These are phyloP conservation scores for Ammospiza nelsoni DNA, from an alignment of 2,113 vertebrate species.

Conservation along the genomic window DNA sequence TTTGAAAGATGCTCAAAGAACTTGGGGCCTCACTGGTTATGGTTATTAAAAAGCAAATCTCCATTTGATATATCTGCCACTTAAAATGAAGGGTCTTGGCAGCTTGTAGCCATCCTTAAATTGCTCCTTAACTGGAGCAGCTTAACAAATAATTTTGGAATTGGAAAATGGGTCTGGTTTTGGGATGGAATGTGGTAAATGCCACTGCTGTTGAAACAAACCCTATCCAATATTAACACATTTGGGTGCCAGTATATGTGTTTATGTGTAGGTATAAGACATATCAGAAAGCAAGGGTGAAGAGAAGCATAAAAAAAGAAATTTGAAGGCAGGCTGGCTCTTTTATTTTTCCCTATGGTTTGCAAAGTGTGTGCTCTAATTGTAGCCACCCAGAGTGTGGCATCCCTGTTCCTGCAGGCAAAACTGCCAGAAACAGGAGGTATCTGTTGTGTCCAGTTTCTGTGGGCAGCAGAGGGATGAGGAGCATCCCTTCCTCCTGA, in stretches of 20 bases:
- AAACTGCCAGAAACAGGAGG: neutral
- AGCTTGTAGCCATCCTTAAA: neutral
- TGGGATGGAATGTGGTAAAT: neutral
- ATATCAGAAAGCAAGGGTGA: neutral
- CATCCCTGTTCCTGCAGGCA: neutral
- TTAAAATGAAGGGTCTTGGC: conserved; percentile 4
- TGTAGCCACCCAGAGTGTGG: neutral
- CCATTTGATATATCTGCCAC: neutral
- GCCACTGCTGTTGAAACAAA: neutral
- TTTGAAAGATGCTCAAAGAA: neutral
- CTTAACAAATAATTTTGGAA: neutral
- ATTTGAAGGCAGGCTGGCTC: neutral
- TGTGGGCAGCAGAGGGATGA: neutral
- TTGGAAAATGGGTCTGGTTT: neutral
- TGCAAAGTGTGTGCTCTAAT: neutral
- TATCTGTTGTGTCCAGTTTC: neutral
- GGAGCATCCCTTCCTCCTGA: neutral
- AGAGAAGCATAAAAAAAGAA: neutral
- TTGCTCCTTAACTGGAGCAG: neutral
- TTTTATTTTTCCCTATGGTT: rapidly evolving
- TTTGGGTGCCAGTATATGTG: neutral
- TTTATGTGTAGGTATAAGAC: neutral
- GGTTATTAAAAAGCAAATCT: neutral
- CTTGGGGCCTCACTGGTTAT: neutral
- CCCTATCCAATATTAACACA: neutral